Evolutionary conservation across 2,113 vertebrate species (phyloP).

Genomic region (Dendropsophus ebraccatus): DNA sequence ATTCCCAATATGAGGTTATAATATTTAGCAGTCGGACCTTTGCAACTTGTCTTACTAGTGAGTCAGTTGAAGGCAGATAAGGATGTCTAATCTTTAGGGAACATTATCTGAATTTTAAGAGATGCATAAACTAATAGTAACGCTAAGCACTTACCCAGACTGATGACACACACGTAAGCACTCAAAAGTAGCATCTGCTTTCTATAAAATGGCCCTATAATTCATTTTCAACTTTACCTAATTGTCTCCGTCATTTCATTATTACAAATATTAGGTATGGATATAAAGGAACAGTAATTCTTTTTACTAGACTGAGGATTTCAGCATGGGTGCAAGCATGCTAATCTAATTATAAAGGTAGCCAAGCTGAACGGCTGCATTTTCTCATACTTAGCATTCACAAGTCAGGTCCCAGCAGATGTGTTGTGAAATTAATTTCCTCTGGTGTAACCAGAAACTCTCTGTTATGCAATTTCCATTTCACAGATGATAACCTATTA

Average conservation of each 20-base stretch:
- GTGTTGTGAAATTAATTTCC: conserved; percentile 99
- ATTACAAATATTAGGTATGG: conserved; percentile 96
- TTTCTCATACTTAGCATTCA: conserved; percentile 97
- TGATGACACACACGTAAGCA: conserved; percentile 74
- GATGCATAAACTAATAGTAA: conserved; percentile 69
- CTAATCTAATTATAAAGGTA: conserved; percentile 99
- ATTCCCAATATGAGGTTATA: background rate
- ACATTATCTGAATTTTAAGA: conserved; percentile 65
- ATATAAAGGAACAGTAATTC: conserved; percentile 88
- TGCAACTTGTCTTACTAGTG: conserved; percentile 31
- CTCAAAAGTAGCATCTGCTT: conserved; percentile 84
- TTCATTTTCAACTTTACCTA: conserved; percentile 95
- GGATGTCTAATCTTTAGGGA: conserved; percentile 62
- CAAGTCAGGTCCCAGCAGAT: conserved; percentile 97
- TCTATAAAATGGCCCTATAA: conserved; percentile 88
- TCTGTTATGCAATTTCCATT: conserved; percentile 99
- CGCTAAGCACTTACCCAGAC: conserved; percentile 79
- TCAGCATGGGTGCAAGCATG: conserved; percentile 87
- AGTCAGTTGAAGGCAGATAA: conserved; percentile 66
- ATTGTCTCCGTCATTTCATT: conserved; percentile 93
- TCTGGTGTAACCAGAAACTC: conserved; percentile 99
- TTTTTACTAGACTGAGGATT: conserved; percentile 88
- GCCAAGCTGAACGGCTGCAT: conserved; percentile 90
- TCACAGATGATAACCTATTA: conserved; percentile 99
- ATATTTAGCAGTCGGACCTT: background rate